Evolutionary conservation across 1,140 invertebrate genomes (phyloP), one percentile per base, ranked within the genome.

Genomic region (Himalopsyche phryganea): DNA sequence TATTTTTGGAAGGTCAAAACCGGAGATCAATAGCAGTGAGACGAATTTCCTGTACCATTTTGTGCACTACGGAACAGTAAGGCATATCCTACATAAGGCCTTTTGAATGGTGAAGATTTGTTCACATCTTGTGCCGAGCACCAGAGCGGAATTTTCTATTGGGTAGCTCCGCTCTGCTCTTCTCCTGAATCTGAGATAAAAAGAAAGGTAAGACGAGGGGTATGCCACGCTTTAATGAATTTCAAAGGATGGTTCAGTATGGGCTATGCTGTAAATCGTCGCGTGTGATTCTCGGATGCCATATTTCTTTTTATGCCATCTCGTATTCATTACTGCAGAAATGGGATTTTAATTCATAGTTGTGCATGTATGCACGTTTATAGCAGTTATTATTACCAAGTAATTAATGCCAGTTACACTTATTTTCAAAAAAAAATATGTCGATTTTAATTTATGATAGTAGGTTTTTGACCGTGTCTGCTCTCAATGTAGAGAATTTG

Each of bases 221-320:
- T 56, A 40, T 23, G 47, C 53, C 54, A 57, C 54, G 60, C 53
- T 61, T 61, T 57, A 61, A 61, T 53, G 60, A 61, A 57, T 61
- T 57, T 61, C 60, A 61, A 61, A 57, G 50, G 51, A 45, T 17
- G 49, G 56, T 47, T 50, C 48, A 36, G 48, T 13, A 14, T 13
- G 15, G 46, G 53, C 56, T 53, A 48, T 32, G 53, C 45, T 61
- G 54, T 61, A 57, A 61, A 61, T 61, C 44, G 53, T 61, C 47
- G 33, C 44, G 41, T 35, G 49, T 28, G 46, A 60, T 19, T 60
- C 50, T 15, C 13, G 9, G 4, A 28, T 28, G 23, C 23, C 23
- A 28, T 28, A 9, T 28, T 28, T 28, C 23, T 28, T 49, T 49
- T 23, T 46, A 46, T 15, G 17, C 17, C 15, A 15, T 46, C 15